Evolutionary conservation across 2,888 invertebrate genomes (phyloP).

Genomic region (Pantelozetes paolii): DNA sequence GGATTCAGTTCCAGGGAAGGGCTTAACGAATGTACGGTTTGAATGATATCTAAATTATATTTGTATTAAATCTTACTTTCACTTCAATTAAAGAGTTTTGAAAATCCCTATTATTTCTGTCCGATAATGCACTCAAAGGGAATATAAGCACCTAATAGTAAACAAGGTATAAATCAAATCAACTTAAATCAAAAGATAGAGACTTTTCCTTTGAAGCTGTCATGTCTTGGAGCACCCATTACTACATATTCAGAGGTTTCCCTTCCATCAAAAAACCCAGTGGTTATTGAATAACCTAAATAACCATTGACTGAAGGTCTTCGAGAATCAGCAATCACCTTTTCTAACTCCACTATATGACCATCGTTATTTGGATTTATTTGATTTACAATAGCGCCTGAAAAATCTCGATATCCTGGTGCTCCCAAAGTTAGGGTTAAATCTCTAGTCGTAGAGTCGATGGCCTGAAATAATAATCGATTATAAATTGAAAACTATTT

Average conservation of each 20-base stretch:
- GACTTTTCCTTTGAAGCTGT: neutral
- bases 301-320: neutral
- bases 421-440: constrained; percentile 3
- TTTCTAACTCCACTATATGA: too few relatives aligned
- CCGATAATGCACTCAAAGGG: too few relatives aligned
- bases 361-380: too few relatives aligned
- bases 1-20: neutral
- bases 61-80: neutral
- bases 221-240: neutral
- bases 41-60: neutral
- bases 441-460: neutral
- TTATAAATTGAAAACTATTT: neutral
- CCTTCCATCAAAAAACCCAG: neutral
- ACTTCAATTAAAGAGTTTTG: neutral
- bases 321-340: too few relatives aligned
- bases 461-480: neutral
- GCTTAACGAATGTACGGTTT: neutral
- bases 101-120: neutral
- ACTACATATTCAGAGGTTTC: neutral
- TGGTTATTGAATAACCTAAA: neutral
- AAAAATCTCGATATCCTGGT: neutral
- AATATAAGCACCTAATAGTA: too few relatives aligned
- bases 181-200: too few relatives aligned
- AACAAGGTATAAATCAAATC: too few relatives aligned
- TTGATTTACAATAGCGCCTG: neutral